Percentiles rank a stretch among this genome's conserved stretches.
These are phyloP conservation scores for Gadopsis bispinosus DNA, from an alignment of 2,797 vertebrate genomes.

Conservation along the genomic window DNA sequence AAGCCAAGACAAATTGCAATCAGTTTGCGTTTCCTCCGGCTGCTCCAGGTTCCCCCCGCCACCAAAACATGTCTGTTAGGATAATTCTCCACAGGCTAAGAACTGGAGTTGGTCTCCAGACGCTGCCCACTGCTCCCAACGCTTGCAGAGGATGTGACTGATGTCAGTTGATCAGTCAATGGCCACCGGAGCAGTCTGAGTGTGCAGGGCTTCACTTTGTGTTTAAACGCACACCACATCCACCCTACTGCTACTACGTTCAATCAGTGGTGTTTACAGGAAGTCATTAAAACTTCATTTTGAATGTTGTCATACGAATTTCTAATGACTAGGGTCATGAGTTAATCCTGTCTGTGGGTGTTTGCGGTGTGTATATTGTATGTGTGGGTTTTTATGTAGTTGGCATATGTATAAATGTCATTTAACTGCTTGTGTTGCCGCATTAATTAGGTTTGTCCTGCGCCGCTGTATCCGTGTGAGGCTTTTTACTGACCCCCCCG, in stretches of 20 bases:
- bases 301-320: not conserved
- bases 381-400: not conserved
- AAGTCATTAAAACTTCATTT: slow-evolving; percentile 11
- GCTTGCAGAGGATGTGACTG: too few relatives aligned
- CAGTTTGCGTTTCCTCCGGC: too few relatives aligned
- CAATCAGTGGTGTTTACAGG: not conserved
- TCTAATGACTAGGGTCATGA: not conserved
- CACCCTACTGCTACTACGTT: not conserved
- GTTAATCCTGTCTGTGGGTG: slow-evolving; percentile 1
- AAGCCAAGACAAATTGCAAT: too few relatives aligned
- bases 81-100: too few relatives aligned
- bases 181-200: not conserved
- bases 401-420: slow-evolving; percentile 18
- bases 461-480: slow-evolving; percentile 27
- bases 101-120: too few relatives aligned
- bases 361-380: not conserved
- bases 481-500: slow-evolving; percentile 62
- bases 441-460: slow-evolving; percentile 52
- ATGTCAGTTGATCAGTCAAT: not conserved
- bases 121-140: too few relatives aligned
- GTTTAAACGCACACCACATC: not conserved
- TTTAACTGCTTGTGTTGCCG: slow-evolving; percentile 17
- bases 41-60: too few relatives aligned
- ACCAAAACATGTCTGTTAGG: too few relatives aligned
- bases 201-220: not conserved